These are phyloP conservation scores for Coronaproctus castanopsis DNA, from an alignment of 2,888 invertebrate genomes.

Conservation along the genomic window DNA sequence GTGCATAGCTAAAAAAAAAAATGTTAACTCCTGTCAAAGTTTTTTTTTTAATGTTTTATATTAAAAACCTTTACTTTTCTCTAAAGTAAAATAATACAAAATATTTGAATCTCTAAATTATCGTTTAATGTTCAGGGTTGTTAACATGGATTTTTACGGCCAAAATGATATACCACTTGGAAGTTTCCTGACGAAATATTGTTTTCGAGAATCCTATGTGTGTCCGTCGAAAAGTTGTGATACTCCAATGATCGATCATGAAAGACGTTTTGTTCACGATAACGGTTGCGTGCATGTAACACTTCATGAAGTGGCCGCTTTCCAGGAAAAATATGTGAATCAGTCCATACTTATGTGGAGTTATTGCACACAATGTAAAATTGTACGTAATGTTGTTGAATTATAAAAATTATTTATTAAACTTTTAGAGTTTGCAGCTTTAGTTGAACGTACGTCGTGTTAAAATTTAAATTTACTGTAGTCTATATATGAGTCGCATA, in stretches of 20 bases:
- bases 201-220: slow-evolving; percentile 62
- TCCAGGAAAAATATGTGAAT: slow-evolving; percentile 17
- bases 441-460: too few species aligned
- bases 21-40: neutral
- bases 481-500: too few species aligned
- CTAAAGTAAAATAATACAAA: slow-evolving; percentile 5
- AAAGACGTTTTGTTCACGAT: slow-evolving; percentile 75
- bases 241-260: slow-evolving; percentile 67
- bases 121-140: slow-evolving; percentile 37
- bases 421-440: neutral
- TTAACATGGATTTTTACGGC: slow-evolving; percentile 88
- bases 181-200: slow-evolving; percentile 78
- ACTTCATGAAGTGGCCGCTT: slow-evolving; percentile 32
- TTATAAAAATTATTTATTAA: too few species aligned
- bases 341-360: slow-evolving; percentile 58
- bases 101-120: slow-evolving; percentile 2
- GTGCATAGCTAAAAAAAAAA: too few species aligned
- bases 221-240: slow-evolving; percentile 64
- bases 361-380: slow-evolving; percentile 48
- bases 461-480: too few species aligned
- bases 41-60: neutral
- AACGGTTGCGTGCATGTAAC: slow-evolving; percentile 67
- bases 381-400: slow-evolving; percentile 24
- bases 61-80: neutral
- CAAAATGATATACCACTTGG: slow-evolving; percentile 87